Evolutionary conservation across 2,113 vertebrate species (phyloP).

Genomic region (Xiphophorus couchianus): DNA sequence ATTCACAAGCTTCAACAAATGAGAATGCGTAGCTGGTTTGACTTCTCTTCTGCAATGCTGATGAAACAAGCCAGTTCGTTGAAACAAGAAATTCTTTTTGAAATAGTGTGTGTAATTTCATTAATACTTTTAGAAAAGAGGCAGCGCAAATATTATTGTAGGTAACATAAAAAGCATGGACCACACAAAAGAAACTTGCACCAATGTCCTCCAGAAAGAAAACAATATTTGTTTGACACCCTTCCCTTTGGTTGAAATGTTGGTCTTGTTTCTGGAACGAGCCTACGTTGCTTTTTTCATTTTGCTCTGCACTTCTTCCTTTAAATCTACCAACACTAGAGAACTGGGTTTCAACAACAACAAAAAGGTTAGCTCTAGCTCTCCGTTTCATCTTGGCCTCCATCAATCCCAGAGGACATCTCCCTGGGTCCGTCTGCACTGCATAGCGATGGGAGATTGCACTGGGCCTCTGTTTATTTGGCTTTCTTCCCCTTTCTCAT

Average conservation of each 20-base stretch:
- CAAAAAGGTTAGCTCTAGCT: constrained; percentile 76
- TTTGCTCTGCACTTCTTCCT: constrained; percentile 58
- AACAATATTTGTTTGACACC: constrained; percentile 52
- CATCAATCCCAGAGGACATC: constrained; percentile 64
- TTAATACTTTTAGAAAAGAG: constrained; percentile 45
- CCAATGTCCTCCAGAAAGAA: constrained; percentile 50
- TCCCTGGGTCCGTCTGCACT: constrained; percentile 57
- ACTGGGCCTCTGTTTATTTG: constrained; percentile 78
- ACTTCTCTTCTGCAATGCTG: constrained; percentile 62
- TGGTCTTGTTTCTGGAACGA: constrained; percentile 45
- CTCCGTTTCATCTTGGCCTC: constrained; percentile 78
- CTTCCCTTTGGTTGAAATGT: constrained; percentile 45
- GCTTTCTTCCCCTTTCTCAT: constrained; percentile 67
- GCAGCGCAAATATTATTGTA: constrained; percentile 41
- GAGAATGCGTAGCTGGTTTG: constrained; percentile 34
- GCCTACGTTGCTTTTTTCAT: constrained; percentile 55
- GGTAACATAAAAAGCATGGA: constrained; percentile 40
- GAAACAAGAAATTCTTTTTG: constrained; percentile 67
- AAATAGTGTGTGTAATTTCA: constrained; percentile 59
- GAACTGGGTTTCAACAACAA: constrained; percentile 68
- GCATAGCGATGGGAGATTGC: constrained; percentile 71
- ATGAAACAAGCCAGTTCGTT: constrained; percentile 58
- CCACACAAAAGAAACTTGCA: constrained; percentile 49
- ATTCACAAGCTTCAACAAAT: constrained; percentile 40
- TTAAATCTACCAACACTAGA: constrained; percentile 77